These are phyloP conservation scores for Silurus meridionalis DNA, from an alignment of 2,113 vertebrate genomes.

Conservation along the genomic window DNA sequence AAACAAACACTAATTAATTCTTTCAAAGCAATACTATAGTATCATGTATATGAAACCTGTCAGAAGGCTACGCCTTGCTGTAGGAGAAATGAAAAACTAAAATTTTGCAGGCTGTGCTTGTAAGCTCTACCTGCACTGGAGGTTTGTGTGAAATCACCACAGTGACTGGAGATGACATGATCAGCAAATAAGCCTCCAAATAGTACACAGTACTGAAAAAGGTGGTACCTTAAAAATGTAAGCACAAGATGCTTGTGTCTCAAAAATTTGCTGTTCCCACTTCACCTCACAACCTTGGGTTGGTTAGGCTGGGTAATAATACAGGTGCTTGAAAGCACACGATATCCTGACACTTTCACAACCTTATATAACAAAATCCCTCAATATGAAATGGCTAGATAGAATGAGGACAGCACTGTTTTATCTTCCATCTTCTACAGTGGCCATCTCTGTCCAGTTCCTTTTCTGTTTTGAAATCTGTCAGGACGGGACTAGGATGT, in stretches of 20 bases:
- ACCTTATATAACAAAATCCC: conserved; percentile 12
- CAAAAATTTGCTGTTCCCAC: conserved; percentile 9
- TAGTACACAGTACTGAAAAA: conserved; percentile 23
- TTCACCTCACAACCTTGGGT: not conserved
- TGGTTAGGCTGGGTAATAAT: not conserved
- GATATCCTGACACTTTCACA: conserved; percentile 1
- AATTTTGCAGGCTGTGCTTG: conserved; percentile 39
- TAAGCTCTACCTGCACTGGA: conserved; percentile 27
- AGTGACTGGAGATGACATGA: conserved; percentile 39
- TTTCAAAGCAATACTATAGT: conserved; percentile 12
- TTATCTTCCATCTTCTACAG: conserved; percentile 25
- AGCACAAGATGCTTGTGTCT: conserved; percentile 16
- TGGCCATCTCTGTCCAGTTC: conserved; percentile 21
- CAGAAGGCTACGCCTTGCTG: not conserved
- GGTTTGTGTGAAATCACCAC: conserved; percentile 19
- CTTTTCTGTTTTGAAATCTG: conserved; percentile 19
- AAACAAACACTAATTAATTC: conserved; percentile 2
- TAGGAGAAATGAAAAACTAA: conserved; percentile 1
- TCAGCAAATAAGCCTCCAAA: conserved; percentile 7
- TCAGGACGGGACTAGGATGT: conserved; percentile 24
- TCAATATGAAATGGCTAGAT: conserved; percentile 6
- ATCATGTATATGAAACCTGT: conserved; percentile 4
- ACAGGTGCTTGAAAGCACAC: conserved; percentile 7
- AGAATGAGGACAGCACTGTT: conserved; percentile 4
- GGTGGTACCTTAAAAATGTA: not conserved